phyloP scores from a whole-genome alignment of 2,888 invertebrate species.

The Acleris sparsana region DNA sequence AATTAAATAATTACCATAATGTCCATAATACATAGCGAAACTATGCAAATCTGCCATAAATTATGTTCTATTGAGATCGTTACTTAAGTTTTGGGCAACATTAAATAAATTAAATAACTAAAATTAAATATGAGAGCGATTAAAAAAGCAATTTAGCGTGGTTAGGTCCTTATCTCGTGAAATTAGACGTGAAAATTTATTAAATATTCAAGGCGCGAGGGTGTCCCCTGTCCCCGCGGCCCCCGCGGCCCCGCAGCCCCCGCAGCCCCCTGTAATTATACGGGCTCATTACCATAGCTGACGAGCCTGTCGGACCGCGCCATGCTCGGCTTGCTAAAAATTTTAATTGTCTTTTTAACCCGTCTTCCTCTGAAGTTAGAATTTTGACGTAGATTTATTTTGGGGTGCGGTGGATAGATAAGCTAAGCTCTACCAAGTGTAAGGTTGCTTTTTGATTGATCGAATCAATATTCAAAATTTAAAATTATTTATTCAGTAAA shows the following conservation, averaged over 20 bases:
- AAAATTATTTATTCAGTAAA: too few relatives aligned
- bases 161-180: constrained; percentile 9
- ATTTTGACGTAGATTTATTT: not conserved
- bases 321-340: constrained; percentile 8
- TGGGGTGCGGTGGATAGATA: too few relatives aligned
- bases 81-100: not conserved
- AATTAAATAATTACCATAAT: constrained; percentile 18
- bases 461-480: too few relatives aligned
- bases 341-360: constrained; percentile 10
- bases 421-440: too few relatives aligned
- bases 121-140: not conserved
- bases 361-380: not conserved
- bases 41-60: constrained; percentile 11
- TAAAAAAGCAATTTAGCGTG: constrained; percentile 15
- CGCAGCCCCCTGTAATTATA: constrained; percentile 6
- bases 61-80: not conserved
- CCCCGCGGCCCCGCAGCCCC: not conserved
- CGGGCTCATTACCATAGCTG: constrained; percentile 10
- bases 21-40: constrained; percentile 17
- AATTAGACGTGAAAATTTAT: constrained; percentile 15
- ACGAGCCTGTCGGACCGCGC: constrained; percentile 9
- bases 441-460: too few relatives aligned
- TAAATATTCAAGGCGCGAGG: constrained; percentile 13
- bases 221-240: not conserved
- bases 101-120: not conserved